Conservation (phyloP, 2,888 invertebrate species). For the Bursaphelenchus okinawaensis region DNA sequence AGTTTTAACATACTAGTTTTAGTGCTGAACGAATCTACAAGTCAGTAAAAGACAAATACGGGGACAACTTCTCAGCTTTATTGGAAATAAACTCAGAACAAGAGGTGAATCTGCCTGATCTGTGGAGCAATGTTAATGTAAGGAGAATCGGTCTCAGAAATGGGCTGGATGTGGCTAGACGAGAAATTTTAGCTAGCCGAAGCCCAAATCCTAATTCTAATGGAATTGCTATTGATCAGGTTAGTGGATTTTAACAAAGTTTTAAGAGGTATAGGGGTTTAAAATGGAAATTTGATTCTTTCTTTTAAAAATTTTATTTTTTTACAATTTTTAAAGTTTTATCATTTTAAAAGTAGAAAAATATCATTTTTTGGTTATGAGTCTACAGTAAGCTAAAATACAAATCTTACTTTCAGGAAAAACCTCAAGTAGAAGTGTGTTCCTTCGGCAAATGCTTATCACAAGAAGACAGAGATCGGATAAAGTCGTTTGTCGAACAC, state of each 20-base stretch:
- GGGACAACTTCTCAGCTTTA: constrained; percentile 78
- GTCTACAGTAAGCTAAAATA: no score
- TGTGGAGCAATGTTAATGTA: constrained; percentile 75
- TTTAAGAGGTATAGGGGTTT: no score
- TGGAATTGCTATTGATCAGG: background rate
- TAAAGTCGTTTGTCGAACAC: constrained; percentile 27
- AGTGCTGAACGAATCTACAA: constrained; percentile 80
- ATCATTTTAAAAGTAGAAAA: no score
- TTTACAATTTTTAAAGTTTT: background rate
- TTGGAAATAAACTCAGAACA: constrained; percentile 75
- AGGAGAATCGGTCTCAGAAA: constrained; percentile 29
- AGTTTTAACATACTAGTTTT: background rate
- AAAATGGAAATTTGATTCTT: background rate
- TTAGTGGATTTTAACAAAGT: no score
- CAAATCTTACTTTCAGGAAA: no score
- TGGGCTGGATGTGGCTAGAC: constrained; percentile 36
- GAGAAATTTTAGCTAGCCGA: constrained; percentile 7
- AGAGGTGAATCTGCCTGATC: constrained; percentile 67
- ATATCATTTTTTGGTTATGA: no score
- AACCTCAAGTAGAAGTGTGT: no score
- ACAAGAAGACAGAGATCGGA: constrained; percentile 24
- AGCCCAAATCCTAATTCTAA: background rate
- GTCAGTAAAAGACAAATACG: constrained; percentile 78
- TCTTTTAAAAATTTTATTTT: background rate
- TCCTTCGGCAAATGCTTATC: constrained; percentile 22